Base-by-base conservation (phyloP, 2,888 invertebrate species). In the Acanthosepion esculentum region DNA sequence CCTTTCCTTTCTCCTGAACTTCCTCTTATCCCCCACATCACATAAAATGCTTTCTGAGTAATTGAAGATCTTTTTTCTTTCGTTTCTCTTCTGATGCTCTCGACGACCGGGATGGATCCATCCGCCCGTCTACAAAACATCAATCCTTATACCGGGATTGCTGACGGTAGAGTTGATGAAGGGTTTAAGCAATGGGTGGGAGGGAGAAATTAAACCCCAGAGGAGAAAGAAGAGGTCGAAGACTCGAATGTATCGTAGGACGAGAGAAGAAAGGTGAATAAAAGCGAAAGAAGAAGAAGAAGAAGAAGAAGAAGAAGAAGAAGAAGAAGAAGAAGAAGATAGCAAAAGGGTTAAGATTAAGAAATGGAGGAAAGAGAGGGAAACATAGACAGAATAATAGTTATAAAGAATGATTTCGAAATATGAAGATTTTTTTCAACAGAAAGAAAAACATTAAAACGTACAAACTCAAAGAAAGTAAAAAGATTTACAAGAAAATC, bases 21-120 rank as follows among this genome's bases (percentile, higher is more conserved):
- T 3, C 10, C 78, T 78, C 23, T 23, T n/a, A 33, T n/a, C n/a
- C 78, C n/a, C 20, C 18, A 8, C n/a, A 10, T 33, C 78, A 20
- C 15, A 78, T n/a, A 78, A 78, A 78, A 78, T 78, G 15, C 78
- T 78, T 78, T 78, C 78, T 78, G 78, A n/a, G 78, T 78, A 78
- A 78, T 78, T 78, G 78, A 78, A 78, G 78, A 78, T 78, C n/a
- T 78, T 78, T 78, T 78, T 78, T 29, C n/a, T 78, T 78, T 78
- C n/a, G 15, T n/a, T 78, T 78, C 10, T n/a, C 78, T 15, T 78
- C 78, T 78, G 78, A 78, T 78, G 78, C 78, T 78, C 78, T 78
- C n/a, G 78, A 78, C 78, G 78, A 78, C 78, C 78, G 78, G 78
- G 78, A 78, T n/a, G n/a, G 78, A 78, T 78, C n/a, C 78, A 78